These are phyloP conservation scores for Atethmia centrago DNA, from an alignment of 2,888 invertebrate genomes.

Conservation along the genomic window DNA sequence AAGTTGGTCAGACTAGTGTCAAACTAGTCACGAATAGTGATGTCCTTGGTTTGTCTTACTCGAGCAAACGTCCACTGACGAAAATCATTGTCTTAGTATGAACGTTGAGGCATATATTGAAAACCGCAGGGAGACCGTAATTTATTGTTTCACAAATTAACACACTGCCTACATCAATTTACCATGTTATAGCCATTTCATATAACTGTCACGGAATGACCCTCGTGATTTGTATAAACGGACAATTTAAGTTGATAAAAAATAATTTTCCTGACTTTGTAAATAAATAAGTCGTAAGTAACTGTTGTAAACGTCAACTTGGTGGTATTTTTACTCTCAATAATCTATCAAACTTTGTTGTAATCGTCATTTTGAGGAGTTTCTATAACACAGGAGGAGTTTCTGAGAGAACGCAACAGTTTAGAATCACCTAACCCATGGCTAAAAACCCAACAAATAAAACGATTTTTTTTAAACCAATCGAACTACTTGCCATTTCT, in stretches of 20 bases:
- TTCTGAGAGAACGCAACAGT: not conserved
- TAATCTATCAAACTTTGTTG: not conserved
- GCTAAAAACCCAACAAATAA: not conserved
- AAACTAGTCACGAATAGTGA: not conserved
- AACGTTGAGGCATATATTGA: not conserved
- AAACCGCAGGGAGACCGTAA: too few species aligned
- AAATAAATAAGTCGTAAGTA: not conserved
- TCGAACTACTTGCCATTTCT: not conserved
- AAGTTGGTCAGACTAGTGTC: slow-evolving; percentile 9
- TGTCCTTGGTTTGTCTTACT: not conserved
- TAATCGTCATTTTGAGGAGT: not conserved
- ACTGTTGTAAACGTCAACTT: not conserved
- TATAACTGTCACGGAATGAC: not conserved
- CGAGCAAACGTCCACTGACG: too few species aligned
- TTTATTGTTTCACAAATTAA: not conserved
- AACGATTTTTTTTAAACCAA: not conserved
- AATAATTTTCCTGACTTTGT: not conserved
- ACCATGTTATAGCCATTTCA: not conserved
- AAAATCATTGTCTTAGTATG: not conserved
- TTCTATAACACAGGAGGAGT: not conserved
- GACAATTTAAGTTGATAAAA: not conserved
- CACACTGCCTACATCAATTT: not conserved
- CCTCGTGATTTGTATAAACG: not conserved
- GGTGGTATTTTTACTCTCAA: not conserved
- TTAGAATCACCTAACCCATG: not conserved